phyloP scores from a whole-genome alignment of 2,888 invertebrate species.

The Halictus quadricinctus region DNA sequence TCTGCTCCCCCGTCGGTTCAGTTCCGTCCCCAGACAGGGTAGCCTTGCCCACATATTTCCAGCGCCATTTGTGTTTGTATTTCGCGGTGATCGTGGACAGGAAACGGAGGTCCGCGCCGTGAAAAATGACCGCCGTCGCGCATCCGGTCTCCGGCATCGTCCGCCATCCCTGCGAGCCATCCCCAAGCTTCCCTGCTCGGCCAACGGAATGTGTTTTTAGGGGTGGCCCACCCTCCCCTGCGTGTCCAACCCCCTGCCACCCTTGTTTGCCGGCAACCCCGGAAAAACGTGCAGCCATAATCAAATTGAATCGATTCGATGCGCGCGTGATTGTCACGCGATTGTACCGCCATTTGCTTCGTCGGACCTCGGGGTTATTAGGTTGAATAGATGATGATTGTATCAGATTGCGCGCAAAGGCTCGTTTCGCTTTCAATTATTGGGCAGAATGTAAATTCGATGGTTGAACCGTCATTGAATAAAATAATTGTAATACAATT shows the following conservation, averaged over 20 bases:
- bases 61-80: conserved; percentile 78
- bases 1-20: not conserved
- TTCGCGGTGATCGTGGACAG: conserved; percentile 77
- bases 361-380: not conserved
- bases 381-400: not conserved
- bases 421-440: not conserved
- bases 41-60: conserved; percentile 53
- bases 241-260: not conserved
- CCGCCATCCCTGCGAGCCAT: conserved; percentile 18
- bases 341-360: not conserved
- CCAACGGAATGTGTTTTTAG: conserved; percentile 45
- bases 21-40: not conserved
- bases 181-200: conserved; percentile 10
- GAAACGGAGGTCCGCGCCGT: conserved; percentile 80
- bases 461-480: too few relatives aligned
- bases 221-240: not conserved
- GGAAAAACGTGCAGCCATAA: conserved; percentile 26
- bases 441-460: not conserved
- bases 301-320: conserved; percentile 11
- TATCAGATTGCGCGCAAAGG: not conserved
- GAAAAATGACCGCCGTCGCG: conserved; percentile 79
- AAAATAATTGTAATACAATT: too few relatives aligned
- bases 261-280: conserved; percentile 32
- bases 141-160: conserved; percentile 70
- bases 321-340: not conserved